phyloP scores from a whole-genome alignment of 1,140 invertebrate species.

The Atta cephalotes region DNA sequence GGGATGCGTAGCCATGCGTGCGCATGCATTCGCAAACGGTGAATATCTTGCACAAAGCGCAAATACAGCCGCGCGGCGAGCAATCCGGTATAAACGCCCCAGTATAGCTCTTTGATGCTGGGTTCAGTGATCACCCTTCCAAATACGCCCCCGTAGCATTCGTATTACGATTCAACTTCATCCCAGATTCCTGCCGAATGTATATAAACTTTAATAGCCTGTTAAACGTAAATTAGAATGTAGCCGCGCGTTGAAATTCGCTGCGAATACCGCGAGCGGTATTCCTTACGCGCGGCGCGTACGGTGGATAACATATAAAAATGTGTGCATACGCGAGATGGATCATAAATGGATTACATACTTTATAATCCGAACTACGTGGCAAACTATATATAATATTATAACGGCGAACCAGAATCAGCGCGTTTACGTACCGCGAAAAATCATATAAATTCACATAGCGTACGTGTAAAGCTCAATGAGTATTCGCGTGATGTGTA shows the following conservation, averaged over 20 bases:
- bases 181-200: slow-evolving; percentile 46
- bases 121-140: slow-evolving; percentile 59
- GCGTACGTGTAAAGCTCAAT: background rate
- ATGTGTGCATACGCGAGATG: slow-evolving; percentile 24
- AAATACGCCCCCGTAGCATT: slow-evolving; percentile 41
- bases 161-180: slow-evolving; percentile 56
- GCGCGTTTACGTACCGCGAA: slow-evolving; percentile 27
- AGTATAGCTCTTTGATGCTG: slow-evolving; percentile 56
- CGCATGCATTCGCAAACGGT: background rate
- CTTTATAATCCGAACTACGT: slow-evolving; percentile 39
- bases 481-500: slow-evolving; percentile 18
- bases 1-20: slow-evolving; percentile 31
- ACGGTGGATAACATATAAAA: slow-evolving; percentile 37
- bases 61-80: slow-evolving; percentile 40
- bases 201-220: slow-evolving; percentile 64
- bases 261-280: slow-evolving; percentile 40
- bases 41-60: slow-evolving; percentile 46
- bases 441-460: slow-evolving; percentile 29
- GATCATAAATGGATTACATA: slow-evolving; percentile 44
- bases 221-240: slow-evolving; percentile 62
- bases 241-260: slow-evolving; percentile 45
- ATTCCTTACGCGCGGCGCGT: slow-evolving; percentile 35
- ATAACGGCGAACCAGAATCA: slow-evolving; percentile 30
- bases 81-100: slow-evolving; percentile 41
- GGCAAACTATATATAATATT: background rate